Base-by-base conservation (phyloP, 53 echinoderm and acorn worm species). In the Luidia sarsii region DNA sequence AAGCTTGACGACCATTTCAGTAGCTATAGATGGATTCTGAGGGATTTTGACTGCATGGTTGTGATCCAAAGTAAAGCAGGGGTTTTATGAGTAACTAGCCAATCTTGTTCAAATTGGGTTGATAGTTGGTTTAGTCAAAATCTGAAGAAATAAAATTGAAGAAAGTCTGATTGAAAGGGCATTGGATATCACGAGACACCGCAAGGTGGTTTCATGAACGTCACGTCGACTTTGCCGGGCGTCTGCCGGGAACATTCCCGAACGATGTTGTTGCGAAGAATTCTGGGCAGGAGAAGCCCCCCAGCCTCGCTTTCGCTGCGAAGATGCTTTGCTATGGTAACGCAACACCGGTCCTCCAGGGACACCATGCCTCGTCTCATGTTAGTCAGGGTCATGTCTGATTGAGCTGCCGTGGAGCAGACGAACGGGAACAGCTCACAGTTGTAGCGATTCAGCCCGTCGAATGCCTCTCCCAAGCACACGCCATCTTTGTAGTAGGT, bases 341-440 rank as follows among this genome's bases (percentile, higher is more conserved):
- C 86, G 39, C 97, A 86, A 79, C 97, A 96, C 39, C 97, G 52
- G 65, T 96, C 97, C 25, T 93, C 89, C 29, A 96, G 79, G 34
- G 88, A 85, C 3, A 85, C 57, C 72, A 85, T 90, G 28, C 84
- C 83, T 14, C 93, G 83, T 43, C 89, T 49, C 48, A 83, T 67
- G 48, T 56, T 66, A 4, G 65, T 37, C 35, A 96, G 70, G 0
- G 63, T 74, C 97, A 96, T 96, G 39, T 93, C 91, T 11, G 92
- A 93, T 64, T 93, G 93, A 15, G 93, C 97, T 13, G 97, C 97
- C 49, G 93, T 93, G 35, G 97, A 96, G 28, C 88, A 88, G 14
- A 96, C 83, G 53, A 93, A 93, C 1, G 97, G 97, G 81, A 83
- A 96, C 1, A 96, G 68, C 29, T 87, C 93, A 54, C 33, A 57